phyloP scores from a whole-genome alignment of 2,888 invertebrate genomes.

The Phortica magna region DNA sequence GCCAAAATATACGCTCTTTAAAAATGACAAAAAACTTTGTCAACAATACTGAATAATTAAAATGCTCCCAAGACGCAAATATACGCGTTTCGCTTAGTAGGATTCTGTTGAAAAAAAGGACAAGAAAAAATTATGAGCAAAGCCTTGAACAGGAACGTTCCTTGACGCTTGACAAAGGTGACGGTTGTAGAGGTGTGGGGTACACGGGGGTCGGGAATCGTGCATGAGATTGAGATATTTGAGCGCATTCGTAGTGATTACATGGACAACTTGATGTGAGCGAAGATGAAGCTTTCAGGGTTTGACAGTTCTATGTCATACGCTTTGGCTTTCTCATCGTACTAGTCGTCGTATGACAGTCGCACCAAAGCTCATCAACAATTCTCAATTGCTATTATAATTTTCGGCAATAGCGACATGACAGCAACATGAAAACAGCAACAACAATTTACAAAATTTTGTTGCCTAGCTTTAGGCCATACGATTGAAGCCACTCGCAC shows the following conservation, averaged over 20 bases:
- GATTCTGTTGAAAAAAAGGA: conserved; percentile 54
- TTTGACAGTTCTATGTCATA: conserved; percentile 48
- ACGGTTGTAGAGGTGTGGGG: background rate
- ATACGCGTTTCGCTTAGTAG: conserved; percentile 14
- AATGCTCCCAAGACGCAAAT: conserved; percentile 69
- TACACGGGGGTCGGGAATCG: background rate
- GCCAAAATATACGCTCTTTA: background rate
- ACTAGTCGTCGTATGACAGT: conserved; percentile 24
- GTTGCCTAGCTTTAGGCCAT: conserved; percentile 45
- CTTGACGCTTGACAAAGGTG: background rate
- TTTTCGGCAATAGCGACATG: conserved; percentile 34
- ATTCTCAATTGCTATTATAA: conserved; percentile 73
- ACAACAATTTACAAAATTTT: conserved; percentile 48
- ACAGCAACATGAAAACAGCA: background rate
- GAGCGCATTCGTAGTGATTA: background rate
- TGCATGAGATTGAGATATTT: background rate
- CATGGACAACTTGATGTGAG: background rate
- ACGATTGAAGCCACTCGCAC: background rate
- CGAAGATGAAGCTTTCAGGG: conserved; percentile 36
- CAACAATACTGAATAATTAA: conserved; percentile 76
- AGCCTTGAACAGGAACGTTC: background rate
- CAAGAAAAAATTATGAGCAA: background rate
- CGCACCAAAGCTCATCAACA: conserved; percentile 64
- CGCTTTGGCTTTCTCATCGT: conserved; percentile 41
- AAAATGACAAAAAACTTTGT: conserved; percentile 64